phyloP scores from a whole-genome alignment of 2,888 invertebrate genomes.

The Meganola albula region DNA sequence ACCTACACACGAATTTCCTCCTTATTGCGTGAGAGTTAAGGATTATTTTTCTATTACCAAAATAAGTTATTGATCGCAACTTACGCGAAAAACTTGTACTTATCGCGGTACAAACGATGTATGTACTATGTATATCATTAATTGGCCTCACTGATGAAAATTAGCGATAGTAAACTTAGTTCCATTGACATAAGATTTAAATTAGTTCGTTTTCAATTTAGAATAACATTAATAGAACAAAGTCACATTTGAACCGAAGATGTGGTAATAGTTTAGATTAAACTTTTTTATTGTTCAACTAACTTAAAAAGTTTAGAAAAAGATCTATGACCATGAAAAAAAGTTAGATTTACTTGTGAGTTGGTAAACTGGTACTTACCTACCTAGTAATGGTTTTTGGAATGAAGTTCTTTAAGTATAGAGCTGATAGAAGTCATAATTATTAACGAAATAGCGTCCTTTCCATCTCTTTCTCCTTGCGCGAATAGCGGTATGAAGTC shows the following conservation, averaged over 20 bases:
- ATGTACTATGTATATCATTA: slow-evolving; percentile 59
- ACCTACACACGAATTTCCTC: slow-evolving; percentile 24
- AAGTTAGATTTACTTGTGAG: too few species aligned
- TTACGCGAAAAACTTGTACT: slow-evolving; percentile 71
- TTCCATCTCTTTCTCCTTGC: too few species aligned
- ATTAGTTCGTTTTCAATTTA: slow-evolving; percentile 6
- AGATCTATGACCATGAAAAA: too few species aligned
- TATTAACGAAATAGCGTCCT: too few species aligned
- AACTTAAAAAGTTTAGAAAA: too few species aligned
- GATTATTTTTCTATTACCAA: slow-evolving; percentile 17
- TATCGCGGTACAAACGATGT: slow-evolving; percentile 60
- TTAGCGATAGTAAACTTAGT: slow-evolving; percentile 17
- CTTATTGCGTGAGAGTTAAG: background rate
- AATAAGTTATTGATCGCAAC: slow-evolving; percentile 66
- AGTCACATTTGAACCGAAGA: too few species aligned
- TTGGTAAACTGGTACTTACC: too few species aligned
- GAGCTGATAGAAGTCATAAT: too few species aligned
- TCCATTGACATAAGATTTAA: slow-evolving; percentile 9
- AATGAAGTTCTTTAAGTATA: too few species aligned
- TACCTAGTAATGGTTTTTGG: too few species aligned
- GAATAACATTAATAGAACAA: slow-evolving; percentile 26
- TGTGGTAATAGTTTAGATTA: background rate
- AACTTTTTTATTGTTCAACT: too few species aligned
- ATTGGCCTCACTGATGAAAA: slow-evolving; percentile 43
- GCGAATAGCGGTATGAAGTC: too few species aligned